Evolutionary conservation across 2,888 invertebrate species (phyloP).

Genomic region (Crioceris asparagi): DNA sequence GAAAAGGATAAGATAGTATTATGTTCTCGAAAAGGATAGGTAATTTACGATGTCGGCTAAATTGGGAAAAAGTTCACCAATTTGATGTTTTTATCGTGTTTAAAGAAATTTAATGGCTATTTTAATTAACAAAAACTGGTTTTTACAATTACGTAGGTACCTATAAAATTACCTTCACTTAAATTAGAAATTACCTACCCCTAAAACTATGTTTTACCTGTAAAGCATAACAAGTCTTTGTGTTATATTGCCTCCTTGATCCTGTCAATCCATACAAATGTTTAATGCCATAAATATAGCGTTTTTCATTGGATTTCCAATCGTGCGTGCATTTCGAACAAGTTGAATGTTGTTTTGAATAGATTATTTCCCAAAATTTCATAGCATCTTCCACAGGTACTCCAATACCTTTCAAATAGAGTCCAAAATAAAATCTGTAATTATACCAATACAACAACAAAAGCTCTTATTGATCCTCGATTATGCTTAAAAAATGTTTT

Average conservation of each 20-base stretch:
- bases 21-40: too few species aligned
- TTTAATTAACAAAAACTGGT: neutral
- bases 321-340: slow-evolving; percentile 47
- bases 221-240: slow-evolving; percentile 48
- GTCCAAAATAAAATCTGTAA: slow-evolving; percentile 51
- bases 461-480: too few species aligned
- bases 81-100: too few species aligned
- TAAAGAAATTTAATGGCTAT: neutral
- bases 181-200: too few species aligned
- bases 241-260: slow-evolving; percentile 46
- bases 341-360: slow-evolving; percentile 41
- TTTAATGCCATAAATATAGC: slow-evolving; percentile 44
- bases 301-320: slow-evolving; percentile 51
- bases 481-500: too few species aligned
- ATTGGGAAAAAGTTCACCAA: too few species aligned
- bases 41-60: too few species aligned
- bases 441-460: too few species aligned
- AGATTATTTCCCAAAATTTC: slow-evolving; percentile 54
- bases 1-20: too few species aligned
- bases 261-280: slow-evolving; percentile 67
- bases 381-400: slow-evolving; percentile 54
- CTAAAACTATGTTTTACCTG: slow-evolving; percentile 39
- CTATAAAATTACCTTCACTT: too few species aligned
- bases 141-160: too few species aligned
- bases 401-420: slow-evolving; percentile 62